Evolutionary conservation across 2,888 invertebrate genomes (phyloP), one percentile per base, ranked within the genome.

Genomic region (Halictus ligatus): DNA sequence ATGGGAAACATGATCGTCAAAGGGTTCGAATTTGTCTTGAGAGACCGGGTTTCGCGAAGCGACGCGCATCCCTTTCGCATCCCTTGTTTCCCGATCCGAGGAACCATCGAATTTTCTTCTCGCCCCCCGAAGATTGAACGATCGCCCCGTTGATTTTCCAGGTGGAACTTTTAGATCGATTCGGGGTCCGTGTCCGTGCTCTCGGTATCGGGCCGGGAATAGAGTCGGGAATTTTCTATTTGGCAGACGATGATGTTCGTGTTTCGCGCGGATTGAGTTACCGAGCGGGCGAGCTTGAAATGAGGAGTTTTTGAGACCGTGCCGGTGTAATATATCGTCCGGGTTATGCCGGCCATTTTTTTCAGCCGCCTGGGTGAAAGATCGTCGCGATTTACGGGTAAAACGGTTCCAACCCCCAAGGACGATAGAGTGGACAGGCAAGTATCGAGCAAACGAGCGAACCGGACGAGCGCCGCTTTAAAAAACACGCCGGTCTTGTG

Each of bases 301-400:
- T 87, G 81, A 87, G 84, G 72, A 84, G 80, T 86, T 84, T 84
- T 85, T 83, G 78, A 77, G 87, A 83, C 75, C 72, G 77, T 72
- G 67, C 58, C 29, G 13, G 50, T 80, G 64, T 81, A 84, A 88
- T 88, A 54, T 86, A 89, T 89, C 77, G 87, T 29, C 60, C 67
- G 77, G 79, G 73, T 90, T 89, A 85, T 86, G 75, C 75, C 64
- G 54, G 86, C 85, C 67, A 90, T 88, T 87, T 90, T 91, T 91
- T 91, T 87, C 85, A 84, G 80, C 73, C 85, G 88, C 81, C 87
- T 89, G 86, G 82, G 84, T 89, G 87, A 91, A 89, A 86, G 92
- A 92, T 92, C 81, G 91, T 91, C 89, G 85, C 91, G 91, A 90
- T 91, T 91, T 89, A 85, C 84, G 83, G 86, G 86, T 86, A 88